A percentile compares a stretch with the other conserved stretches of the same genome.
Evolutionary conservation across 2,888 invertebrate species (phyloP).

Genomic region (Epistrophe eligans): DNA sequence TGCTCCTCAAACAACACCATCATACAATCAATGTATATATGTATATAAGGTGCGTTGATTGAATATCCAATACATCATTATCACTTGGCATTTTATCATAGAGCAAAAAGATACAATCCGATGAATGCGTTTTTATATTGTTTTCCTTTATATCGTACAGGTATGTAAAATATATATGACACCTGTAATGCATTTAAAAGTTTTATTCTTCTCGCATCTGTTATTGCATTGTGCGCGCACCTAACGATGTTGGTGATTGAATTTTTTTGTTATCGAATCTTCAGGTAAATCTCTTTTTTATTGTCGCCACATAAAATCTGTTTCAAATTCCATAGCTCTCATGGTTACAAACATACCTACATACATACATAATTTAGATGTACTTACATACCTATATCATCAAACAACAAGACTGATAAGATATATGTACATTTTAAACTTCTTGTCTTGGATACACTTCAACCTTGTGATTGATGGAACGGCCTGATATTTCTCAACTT

Average conservation of each 20-base stretch:
- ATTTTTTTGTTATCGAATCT: constrained; percentile 58
- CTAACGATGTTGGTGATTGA: constrained; percentile 54
- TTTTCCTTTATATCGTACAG: not conserved
- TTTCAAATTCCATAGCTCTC: constrained; percentile 48
- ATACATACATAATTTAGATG: too few species aligned
- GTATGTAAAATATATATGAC: constrained; percentile 8
- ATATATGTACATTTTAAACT: not conserved
- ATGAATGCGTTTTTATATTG: constrained; percentile 60
- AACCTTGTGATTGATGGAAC: constrained; percentile 57
- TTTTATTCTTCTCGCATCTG: constrained; percentile 47
- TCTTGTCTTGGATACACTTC: constrained; percentile 23
- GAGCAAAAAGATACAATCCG: constrained; percentile 21
- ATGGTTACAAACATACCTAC: not conserved
- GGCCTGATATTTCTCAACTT: constrained; percentile 48
- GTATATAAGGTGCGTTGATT: constrained; percentile 63
- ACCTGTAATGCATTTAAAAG: constrained; percentile 56
- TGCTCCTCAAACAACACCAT: constrained; percentile 11
- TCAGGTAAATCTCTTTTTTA: constrained; percentile 36
- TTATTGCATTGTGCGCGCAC: constrained; percentile 3
- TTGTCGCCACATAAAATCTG: constrained; percentile 48
- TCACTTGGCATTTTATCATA: constrained; percentile 43
- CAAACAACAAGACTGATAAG: not conserved
- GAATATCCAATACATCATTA: constrained; percentile 71
- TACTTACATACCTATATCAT: not conserved
- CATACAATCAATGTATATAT: not conserved